Percentiles rank a stretch among this genome's conserved stretches.
These are phyloP conservation scores for Drosophila gaucha DNA, from an alignment of 2,888 invertebrate genomes.

Conservation along the genomic window DNA sequence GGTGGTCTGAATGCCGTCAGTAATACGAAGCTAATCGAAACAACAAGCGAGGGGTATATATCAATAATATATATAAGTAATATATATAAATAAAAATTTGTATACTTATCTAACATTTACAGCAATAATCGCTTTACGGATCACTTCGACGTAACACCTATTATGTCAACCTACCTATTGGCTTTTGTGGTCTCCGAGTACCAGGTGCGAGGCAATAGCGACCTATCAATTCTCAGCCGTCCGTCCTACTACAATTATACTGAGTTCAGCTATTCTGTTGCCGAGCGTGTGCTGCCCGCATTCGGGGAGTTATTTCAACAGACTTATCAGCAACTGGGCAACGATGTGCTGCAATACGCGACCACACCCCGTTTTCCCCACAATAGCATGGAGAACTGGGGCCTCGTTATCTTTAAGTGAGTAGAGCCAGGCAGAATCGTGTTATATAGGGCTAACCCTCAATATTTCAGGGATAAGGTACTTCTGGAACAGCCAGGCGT, in stretches of 20 bases:
- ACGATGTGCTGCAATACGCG: conserved; percentile 91
- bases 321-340: conserved; percentile 86
- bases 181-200: conserved; percentile 90
- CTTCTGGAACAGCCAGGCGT: conserved; percentile 64
- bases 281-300: conserved; percentile 46
- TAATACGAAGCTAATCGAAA: conserved; percentile 63
- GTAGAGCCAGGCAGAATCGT: conserved; percentile 59
- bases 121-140: conserved; percentile 66
- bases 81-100: no score
- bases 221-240: conserved; percentile 87
- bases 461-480: conserved; percentile 61
- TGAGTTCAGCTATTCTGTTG: conserved; percentile 86
- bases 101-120: not conserved
- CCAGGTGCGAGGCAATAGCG: conserved; percentile 53
- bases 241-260: conserved; percentile 88
- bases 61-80: no score
- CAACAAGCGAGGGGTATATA: conserved; percentile 56
- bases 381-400: conserved; percentile 96
- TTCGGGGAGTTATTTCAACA: conserved; percentile 89
- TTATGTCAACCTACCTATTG: conserved; percentile 93
- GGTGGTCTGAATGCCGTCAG: conserved; percentile 77
- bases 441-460: no score
- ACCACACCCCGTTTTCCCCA: conserved; percentile 92
- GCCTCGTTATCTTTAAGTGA: conserved; percentile 92
- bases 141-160: conserved; percentile 83